phyloP scores from a whole-genome alignment of 2,113 vertebrate genomes.

The Epinephelus fuscoguttatus region DNA sequence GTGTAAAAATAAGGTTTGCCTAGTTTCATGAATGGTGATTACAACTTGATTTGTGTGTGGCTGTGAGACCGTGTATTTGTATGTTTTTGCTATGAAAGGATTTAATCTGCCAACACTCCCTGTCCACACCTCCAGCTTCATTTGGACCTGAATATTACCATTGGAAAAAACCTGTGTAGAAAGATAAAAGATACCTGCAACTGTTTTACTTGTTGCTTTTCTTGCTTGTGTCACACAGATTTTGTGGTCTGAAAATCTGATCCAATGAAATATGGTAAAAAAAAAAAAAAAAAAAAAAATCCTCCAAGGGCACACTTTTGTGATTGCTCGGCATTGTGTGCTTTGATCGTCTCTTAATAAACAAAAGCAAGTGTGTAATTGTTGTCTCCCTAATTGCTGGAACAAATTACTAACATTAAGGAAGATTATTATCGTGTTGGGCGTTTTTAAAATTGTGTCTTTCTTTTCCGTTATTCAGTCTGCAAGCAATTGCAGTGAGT shows the following conservation, averaged over 20 bases:
- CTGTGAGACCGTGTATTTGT: not conserved
- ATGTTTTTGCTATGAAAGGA: not conserved
- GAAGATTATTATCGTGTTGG: not conserved
- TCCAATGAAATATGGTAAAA: not conserved
- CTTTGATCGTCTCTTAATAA: not conserved
- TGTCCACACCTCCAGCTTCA: not conserved
- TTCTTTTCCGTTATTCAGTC: not conserved
- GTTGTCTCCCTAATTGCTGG: not conserved
- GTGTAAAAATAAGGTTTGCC: too few species aligned
- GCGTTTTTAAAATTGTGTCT: too few species aligned
- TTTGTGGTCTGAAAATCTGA: not conserved
- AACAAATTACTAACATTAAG: not conserved
- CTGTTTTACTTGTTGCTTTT: not conserved
- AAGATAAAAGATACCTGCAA: not conserved
- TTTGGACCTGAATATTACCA: not conserved
- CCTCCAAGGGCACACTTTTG: not conserved
- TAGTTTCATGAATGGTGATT: not conserved
- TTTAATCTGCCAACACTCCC: not conserved
- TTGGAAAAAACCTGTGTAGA: not conserved
- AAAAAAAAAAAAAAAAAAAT: not conserved
- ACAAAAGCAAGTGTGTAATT: not conserved
- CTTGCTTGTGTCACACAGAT: not conserved
- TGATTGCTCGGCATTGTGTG: not conserved
- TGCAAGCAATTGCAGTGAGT: not conserved
- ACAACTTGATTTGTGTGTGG: not conserved